phyloP scores from a whole-genome alignment of 2,113 vertebrate species.

The Acrocephalus arundinaceus region DNA sequence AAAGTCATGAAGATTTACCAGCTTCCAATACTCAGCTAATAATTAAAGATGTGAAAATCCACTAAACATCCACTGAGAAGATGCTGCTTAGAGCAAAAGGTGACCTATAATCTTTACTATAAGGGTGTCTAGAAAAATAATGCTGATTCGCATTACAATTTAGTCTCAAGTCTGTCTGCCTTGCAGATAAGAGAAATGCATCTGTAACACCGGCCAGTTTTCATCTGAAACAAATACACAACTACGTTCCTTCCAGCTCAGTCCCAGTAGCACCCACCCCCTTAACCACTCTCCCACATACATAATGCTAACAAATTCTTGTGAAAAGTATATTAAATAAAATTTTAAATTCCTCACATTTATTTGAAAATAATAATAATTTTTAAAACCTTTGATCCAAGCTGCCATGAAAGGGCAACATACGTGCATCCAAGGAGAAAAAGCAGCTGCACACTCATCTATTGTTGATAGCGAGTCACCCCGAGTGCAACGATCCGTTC shows the following conservation, averaged over 20 bases:
- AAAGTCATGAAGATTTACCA: not conserved
- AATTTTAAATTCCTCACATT: not conserved
- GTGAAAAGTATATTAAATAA: not conserved
- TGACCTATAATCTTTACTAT: not conserved
- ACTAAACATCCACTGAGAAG: not conserved
- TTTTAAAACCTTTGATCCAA: not conserved
- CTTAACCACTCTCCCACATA: not conserved
- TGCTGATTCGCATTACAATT: rapidly evolving
- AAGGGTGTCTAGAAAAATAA: not conserved
- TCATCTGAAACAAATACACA: not conserved
- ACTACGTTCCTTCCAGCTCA: not conserved
- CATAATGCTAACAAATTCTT: not conserved
- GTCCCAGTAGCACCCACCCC: not conserved
- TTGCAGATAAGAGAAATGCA: not conserved
- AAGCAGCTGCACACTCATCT: not conserved
- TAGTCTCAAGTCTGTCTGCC: not conserved
- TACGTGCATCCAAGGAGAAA: not conserved
- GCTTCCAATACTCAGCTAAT: not conserved
- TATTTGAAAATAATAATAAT: not conserved
- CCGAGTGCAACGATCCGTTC: rapidly evolving
- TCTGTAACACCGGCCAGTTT: not conserved
- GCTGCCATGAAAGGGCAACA: not conserved
- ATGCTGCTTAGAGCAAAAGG: not conserved
- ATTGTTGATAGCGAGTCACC: not conserved
- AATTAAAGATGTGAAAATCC: not conserved